Base-by-base conservation (phyloP, 2,113 vertebrate genomes). In the Cepphus grylle region DNA sequence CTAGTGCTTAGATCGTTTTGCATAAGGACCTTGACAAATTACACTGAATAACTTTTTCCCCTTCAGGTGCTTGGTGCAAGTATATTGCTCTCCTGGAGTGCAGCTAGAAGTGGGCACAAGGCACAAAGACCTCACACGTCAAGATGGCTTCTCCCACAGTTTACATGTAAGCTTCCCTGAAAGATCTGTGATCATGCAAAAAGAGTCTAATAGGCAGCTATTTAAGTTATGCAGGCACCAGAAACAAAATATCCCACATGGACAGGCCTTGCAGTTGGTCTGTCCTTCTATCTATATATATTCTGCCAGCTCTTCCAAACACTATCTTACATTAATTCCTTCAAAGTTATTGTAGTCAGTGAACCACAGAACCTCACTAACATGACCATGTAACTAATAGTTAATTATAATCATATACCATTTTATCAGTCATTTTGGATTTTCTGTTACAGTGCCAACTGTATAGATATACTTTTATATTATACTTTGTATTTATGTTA, bases 331-430 rank as follows among this genome's bases (percentile, higher is more conserved):
- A 88, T 85, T 58, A 61, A 30, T 73, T 91, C n/a, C 38, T 42
- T 81, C 18, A n/a, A 52, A 88, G 27, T 61, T 77, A 58, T 18
- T 69, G 45, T 45, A 74, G 34, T 45, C 45, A 69, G 27, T 73
- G 85, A 96, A 65, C 86, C 96, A 97, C 55, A 93, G 26, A 94
- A 69, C 70, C 62, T 65, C 88, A 30, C 36, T 90, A n/a, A 79
- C 10, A 59, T 86, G 66, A 43, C 38, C 27, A 84, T 29, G 42
- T 88, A 95, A 95, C 91, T 73, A 95, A 79, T 88, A 96, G 93
- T 88, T 94, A 50, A 49, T 94, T 92, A 61, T 50, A 88, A 86
- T 90, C 34, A 66, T 79, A 90, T 53, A 88, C 49, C 23, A 65
- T 74, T 92, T 83, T 81, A 80, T 74, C 49, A 80, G 52, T 38